phyloP scores from a whole-genome alignment of 2,113 vertebrate genomes.

The Perca fluviatilis region DNA sequence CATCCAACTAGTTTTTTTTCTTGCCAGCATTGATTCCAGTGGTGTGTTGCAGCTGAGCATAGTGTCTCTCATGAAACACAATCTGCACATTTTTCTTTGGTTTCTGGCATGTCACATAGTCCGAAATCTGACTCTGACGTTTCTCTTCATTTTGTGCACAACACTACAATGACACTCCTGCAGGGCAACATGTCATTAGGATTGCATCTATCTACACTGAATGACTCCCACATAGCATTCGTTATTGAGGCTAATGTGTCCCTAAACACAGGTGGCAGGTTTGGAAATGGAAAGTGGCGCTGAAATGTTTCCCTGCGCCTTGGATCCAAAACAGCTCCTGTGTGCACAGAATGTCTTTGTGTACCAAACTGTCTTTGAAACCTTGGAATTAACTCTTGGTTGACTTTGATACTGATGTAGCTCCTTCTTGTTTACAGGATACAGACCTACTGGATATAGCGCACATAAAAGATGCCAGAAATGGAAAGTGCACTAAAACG shows the following conservation, averaged over 20 bases:
- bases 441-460: slow-evolving; percentile 86
- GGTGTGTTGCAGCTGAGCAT: background rate
- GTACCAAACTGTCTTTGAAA: slow-evolving; percentile 16
- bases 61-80: slow-evolving; percentile 5
- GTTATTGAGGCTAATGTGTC: slow-evolving; percentile 46
- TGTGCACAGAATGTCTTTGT: slow-evolving; percentile 18
- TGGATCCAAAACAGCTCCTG: background rate
- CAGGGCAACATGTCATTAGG: background rate
- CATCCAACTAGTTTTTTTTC: background rate
- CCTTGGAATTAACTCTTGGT: slow-evolving; percentile 10
- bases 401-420: slow-evolving; percentile 10
- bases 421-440: slow-evolving; percentile 73
- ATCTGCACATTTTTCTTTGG: background rate
- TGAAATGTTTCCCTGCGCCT: slow-evolving; percentile 12
- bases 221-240: slow-evolving; percentile 31
- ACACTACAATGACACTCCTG: background rate
- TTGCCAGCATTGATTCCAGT: slow-evolving; percentile 12
- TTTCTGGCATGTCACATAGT: background rate
- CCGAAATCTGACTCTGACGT: background rate
- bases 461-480: slow-evolving; percentile 86
- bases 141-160: slow-evolving; percentile 30
- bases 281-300: slow-evolving; percentile 15
- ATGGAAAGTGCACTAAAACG: slow-evolving; percentile 85
- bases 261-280: slow-evolving; percentile 22
- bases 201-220: slow-evolving; percentile 30